Evolutionary conservation across 2,888 invertebrate genomes (phyloP).

Genomic region (Axea sp.): DNA sequence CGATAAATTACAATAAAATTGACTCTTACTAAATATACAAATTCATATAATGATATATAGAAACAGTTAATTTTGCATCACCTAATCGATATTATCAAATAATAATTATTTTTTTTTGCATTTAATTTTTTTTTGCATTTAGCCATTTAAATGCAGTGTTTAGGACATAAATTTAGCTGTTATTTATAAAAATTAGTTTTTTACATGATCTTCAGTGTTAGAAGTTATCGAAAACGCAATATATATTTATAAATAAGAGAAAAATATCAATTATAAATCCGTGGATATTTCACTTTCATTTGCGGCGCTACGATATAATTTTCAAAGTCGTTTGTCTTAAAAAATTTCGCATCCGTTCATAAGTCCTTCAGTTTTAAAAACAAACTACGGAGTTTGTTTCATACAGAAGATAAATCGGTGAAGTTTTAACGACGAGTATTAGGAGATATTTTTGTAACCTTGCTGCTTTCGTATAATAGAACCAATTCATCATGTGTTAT

Average conservation of each 20-base stretch:
- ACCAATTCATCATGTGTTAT: constrained; percentile 56
- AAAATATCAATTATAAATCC: constrained; percentile 26
- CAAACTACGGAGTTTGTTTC: constrained; percentile 58
- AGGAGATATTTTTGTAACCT: constrained; percentile 57
- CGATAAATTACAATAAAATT: no score
- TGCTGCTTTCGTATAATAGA: constrained; percentile 55
- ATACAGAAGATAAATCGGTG: constrained; percentile 54
- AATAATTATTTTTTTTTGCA: no score
- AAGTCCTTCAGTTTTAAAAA: constrained; percentile 56
- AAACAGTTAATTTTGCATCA: no score
- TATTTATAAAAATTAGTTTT: no score
- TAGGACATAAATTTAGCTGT: no score
- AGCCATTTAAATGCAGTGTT: no score
- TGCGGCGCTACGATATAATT: constrained; percentile 16
- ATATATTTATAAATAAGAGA: constrained; percentile 19
- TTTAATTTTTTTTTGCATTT: no score
- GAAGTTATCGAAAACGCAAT: no score
- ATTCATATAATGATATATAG: no score
- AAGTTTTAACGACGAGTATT: constrained; percentile 59
- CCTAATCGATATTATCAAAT: no score
- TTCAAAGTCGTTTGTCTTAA: constrained; percentile 51
- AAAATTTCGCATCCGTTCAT: constrained; percentile 43
- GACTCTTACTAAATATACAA: no score
- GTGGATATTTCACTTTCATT: constrained; percentile 41
- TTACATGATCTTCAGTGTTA: no score